Percentiles rank a stretch among this genome's conserved stretches.
These are phyloP conservation scores for Epistrophe grossulariae DNA, from an alignment of 2,888 invertebrate species.

Conservation along the genomic window DNA sequence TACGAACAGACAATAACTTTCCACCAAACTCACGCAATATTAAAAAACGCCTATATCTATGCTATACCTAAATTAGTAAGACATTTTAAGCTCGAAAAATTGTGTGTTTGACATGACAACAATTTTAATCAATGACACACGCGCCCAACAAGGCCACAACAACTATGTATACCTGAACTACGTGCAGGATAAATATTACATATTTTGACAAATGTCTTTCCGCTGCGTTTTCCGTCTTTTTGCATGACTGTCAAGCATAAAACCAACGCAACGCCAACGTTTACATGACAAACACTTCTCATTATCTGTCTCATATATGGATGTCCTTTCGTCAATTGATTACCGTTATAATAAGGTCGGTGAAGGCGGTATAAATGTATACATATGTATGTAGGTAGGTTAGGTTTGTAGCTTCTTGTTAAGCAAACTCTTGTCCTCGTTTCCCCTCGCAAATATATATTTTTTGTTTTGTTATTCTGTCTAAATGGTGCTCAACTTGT, in stretches of 20 bases:
- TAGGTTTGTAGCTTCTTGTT: conserved; percentile 34
- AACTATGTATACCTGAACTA: not conserved
- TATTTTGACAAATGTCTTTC: conserved; percentile 71
- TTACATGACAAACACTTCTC: conserved; percentile 75
- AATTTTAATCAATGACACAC: conserved; percentile 60
- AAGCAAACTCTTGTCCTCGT: conserved; percentile 16
- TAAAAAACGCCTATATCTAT: not conserved
- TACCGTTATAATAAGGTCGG: conserved; percentile 61
- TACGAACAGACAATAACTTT: conserved; percentile 40
- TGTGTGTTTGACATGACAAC: conserved; percentile 43
- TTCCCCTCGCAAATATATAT: not conserved
- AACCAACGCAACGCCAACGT: conserved; percentile 49
- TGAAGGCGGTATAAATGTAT: conserved; percentile 8
- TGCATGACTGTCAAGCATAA: conserved; percentile 71
- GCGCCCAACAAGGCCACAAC: conserved; percentile 44
- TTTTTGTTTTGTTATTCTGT: not conserved
- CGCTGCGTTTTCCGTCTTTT: conserved; percentile 43
- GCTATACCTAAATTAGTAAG: not conserved
- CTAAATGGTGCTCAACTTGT: conserved; percentile 44
- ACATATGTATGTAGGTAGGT: not conserved
- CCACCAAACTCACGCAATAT: conserved; percentile 48
- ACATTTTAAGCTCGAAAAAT: not conserved
- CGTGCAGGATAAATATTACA: conserved; percentile 15
- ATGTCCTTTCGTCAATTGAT: conserved; percentile 70
- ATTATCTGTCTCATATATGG: conserved; percentile 69